These are phyloP conservation scores for Samia ricini DNA, from an alignment of 1,140 invertebrate species.

Conservation along the genomic window DNA sequence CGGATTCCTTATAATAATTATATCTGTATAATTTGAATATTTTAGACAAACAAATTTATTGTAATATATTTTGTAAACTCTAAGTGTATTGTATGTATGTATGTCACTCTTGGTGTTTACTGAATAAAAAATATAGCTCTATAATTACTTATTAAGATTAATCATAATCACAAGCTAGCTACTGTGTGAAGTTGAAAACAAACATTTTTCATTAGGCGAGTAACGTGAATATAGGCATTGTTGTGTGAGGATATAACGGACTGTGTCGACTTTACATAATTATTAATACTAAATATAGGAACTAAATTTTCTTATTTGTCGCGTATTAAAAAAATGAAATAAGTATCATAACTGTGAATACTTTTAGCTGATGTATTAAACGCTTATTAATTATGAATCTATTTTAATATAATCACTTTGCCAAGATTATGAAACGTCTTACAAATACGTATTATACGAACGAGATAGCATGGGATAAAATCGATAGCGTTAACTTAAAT, in stretches of 20 bases:
- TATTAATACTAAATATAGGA: no score
- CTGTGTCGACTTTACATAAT: constrained; percentile 70
- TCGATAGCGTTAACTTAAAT: background rate
- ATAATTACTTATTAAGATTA: constrained; percentile 40
- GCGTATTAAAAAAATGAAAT: no score
- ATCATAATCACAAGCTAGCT: constrained; percentile 51
- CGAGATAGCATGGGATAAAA: background rate
- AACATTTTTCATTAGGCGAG: constrained; percentile 74
- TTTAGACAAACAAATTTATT: no score
- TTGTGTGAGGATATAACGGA: constrained; percentile 71
- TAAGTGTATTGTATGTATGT: no score
- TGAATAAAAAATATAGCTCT: background rate
- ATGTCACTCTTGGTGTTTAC: no score
- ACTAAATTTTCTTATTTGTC: no score
- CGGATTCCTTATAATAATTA: constrained; percentile 6
- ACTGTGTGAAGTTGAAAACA: constrained; percentile 71
- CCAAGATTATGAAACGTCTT: background rate
- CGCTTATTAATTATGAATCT: no score
- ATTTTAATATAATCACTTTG: background rate
- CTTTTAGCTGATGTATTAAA: no score
- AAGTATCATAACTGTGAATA: no score
- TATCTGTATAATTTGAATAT: background rate
- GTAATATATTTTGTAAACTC: background rate
- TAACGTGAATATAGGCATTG: constrained; percentile 67
- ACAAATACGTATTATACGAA: background rate